Conservation (phyloP, 2,113 vertebrate genomes). For the Paracanthobrama guichenoti region DNA sequence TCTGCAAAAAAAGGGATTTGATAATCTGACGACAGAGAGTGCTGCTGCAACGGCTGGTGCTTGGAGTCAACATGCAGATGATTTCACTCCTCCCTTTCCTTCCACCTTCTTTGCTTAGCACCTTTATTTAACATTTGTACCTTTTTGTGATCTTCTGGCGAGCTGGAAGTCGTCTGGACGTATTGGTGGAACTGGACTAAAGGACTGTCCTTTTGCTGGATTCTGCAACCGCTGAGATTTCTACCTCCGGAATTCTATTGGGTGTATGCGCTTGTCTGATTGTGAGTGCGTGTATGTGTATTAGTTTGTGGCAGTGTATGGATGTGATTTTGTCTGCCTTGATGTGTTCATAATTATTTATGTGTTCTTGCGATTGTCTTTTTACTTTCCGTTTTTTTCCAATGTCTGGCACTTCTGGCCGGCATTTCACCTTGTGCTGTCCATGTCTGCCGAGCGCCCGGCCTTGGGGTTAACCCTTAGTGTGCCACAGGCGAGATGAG, state of each 20-base stretch:
- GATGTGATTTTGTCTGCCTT: conserved; percentile 47
- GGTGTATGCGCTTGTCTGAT: conserved; percentile 57
- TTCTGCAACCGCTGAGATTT: conserved; percentile 51
- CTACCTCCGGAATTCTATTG: conserved; percentile 53
- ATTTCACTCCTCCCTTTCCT: conserved; percentile 42
- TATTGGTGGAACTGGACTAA: conserved; percentile 56
- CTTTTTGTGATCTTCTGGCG: conserved; percentile 23
- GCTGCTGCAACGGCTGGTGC: conserved; percentile 45
- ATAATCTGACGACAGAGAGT: conserved; percentile 46
- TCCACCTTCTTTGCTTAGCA: conserved; percentile 28
- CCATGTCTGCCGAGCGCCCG: conserved; percentile 53
- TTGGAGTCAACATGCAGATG: conserved; percentile 28
- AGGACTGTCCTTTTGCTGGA: conserved; percentile 49
- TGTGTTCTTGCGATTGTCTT: conserved; percentile 25
- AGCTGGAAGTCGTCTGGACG: conserved; percentile 19
- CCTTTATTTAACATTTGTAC: conserved; percentile 16
- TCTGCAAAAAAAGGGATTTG: conserved; percentile 33
- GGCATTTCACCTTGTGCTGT: conserved; percentile 57
- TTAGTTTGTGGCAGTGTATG: conserved; percentile 61
- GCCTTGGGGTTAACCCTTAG: conserved; percentile 67
- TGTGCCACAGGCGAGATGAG: conserved; percentile 72
- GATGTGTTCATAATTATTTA: conserved; percentile 59
- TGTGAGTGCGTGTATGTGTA: conserved; percentile 56
- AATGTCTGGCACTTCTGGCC: conserved; percentile 45
- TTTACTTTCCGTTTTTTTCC: conserved; percentile 23